phyloP scores from a whole-genome alignment of 2,113 vertebrate species.

The Prochilodus magdalenae region DNA sequence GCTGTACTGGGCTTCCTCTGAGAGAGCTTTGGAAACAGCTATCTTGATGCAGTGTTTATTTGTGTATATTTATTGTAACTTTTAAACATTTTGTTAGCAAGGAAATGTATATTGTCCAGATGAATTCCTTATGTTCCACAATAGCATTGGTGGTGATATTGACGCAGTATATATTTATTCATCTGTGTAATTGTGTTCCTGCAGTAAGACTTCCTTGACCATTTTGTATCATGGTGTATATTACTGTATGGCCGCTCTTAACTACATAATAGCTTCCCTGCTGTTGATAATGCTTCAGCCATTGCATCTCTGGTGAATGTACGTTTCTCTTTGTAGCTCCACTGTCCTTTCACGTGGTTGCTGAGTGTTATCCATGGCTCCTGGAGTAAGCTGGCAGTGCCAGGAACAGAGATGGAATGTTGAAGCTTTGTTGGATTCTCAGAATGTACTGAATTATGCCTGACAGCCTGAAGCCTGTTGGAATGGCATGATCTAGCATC shows the following conservation, averaged over 20 bases:
- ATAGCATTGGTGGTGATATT: too few species aligned
- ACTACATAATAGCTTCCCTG: background rate
- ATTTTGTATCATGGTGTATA: too few species aligned
- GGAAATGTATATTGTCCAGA: too few species aligned
- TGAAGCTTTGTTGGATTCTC: conserved; percentile 66
- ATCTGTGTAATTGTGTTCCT: too few species aligned
- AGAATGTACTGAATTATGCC: conserved; percentile 72
- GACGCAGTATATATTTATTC: too few species aligned
- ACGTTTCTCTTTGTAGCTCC: background rate
- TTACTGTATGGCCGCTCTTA: background rate
- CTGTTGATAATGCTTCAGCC: background rate
- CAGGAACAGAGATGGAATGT: conserved; percentile 73
- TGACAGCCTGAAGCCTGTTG: conserved; percentile 70
- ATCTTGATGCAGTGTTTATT: too few species aligned
- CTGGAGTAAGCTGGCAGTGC: conserved; percentile 63
- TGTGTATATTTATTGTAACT: too few species aligned
- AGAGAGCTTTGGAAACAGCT: too few species aligned
- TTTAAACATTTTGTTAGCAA: too few species aligned
- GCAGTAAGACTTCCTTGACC: too few species aligned
- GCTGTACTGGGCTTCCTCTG: too few species aligned
- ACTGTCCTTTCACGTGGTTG: conserved; percentile 12
- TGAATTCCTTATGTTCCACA: too few species aligned
- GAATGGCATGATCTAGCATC: conserved; percentile 69
- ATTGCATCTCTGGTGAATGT: background rate
- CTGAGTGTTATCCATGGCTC: conserved; percentile 23